These are phyloP conservation scores for Epistrophe grossulariae DNA, from an alignment of 2,888 invertebrate species.

Conservation along the genomic window DNA sequence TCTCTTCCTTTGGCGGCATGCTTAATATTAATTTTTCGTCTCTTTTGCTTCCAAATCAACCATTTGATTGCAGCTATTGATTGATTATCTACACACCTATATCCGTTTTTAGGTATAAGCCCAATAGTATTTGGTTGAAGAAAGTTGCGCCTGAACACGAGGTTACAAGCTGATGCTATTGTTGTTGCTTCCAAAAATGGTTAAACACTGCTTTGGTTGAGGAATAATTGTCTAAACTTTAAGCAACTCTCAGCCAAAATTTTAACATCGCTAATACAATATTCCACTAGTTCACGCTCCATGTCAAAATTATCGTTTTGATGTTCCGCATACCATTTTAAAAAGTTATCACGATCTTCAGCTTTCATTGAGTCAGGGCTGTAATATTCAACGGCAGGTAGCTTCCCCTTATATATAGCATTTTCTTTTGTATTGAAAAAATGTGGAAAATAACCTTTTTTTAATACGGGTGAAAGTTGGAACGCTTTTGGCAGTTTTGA, in stretches of 20 bases:
- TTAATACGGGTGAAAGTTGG: neutral
- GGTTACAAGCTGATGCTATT: conserved; percentile 1
- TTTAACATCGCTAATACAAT: conserved; percentile 30
- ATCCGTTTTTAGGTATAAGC: conserved; percentile 14
- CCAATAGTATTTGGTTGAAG: conserved; percentile 16
- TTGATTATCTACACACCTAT: conserved; percentile 2
- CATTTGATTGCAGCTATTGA: neutral
- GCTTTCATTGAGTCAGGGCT: too few species aligned
- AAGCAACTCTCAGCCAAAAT: conserved; percentile 28
- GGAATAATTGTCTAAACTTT: conserved; percentile 28
- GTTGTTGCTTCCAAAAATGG: conserved; percentile 12
- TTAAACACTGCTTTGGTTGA: conserved; percentile 5
- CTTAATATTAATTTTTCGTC: neutral
- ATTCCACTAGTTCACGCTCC: conserved; percentile 32
- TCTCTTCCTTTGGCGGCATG: neutral
- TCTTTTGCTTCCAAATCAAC: neutral
- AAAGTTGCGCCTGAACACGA: neutral
- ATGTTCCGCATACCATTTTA: conserved; percentile 5
- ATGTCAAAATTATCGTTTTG: neutral
- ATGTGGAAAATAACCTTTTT: too few species aligned
- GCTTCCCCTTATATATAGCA: too few species aligned
- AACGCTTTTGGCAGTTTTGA: neutral
- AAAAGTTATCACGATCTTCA: neutral
- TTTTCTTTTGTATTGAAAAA: too few species aligned
- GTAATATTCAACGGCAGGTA: too few species aligned